These are phyloP conservation scores for Ancistrus triradiatus DNA, from an alignment of 2,113 vertebrate species.

Conservation along the genomic window DNA sequence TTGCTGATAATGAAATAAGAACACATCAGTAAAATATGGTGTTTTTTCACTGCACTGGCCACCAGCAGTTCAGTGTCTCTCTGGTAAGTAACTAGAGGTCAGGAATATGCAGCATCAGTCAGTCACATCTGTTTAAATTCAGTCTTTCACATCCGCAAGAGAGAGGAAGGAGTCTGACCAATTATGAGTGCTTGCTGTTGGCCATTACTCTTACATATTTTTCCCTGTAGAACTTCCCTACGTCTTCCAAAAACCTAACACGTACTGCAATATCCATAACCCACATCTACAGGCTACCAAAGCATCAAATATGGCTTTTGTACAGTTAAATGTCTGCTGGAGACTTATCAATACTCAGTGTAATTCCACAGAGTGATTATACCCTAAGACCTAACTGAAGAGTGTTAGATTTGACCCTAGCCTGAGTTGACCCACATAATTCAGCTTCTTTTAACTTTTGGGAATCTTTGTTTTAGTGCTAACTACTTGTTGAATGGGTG, in stretches of 20 bases:
- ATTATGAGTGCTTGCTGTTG: not conserved
- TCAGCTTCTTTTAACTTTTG: no score
- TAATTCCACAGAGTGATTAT: constrained; percentile 6
- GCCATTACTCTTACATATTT: constrained; percentile 18
- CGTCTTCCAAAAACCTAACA: no score
- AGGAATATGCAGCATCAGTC: constrained; percentile 21
- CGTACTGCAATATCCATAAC: constrained; percentile 12
- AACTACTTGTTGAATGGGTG: constrained; percentile 7
- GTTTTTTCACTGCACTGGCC: no score
- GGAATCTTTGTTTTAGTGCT: not conserved
- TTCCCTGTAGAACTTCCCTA: constrained; percentile 5
- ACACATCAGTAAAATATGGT: no score
- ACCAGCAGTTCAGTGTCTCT: no score
- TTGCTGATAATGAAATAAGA: no score
- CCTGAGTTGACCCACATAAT: not conserved
- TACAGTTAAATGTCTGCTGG: no score
- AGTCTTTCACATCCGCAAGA: no score
- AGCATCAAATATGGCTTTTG: no score
- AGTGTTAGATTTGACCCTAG: constrained; percentile 12
- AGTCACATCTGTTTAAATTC: constrained; percentile 33
- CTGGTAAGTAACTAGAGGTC: no score
- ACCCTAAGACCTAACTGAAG: constrained; percentile 7
- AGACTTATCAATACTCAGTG: not conserved
- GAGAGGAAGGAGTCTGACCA: no score
- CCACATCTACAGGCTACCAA: constrained; percentile 2